Conservation (phyloP, 2,113 vertebrate genomes). For the Coturnix japonica region DNA sequence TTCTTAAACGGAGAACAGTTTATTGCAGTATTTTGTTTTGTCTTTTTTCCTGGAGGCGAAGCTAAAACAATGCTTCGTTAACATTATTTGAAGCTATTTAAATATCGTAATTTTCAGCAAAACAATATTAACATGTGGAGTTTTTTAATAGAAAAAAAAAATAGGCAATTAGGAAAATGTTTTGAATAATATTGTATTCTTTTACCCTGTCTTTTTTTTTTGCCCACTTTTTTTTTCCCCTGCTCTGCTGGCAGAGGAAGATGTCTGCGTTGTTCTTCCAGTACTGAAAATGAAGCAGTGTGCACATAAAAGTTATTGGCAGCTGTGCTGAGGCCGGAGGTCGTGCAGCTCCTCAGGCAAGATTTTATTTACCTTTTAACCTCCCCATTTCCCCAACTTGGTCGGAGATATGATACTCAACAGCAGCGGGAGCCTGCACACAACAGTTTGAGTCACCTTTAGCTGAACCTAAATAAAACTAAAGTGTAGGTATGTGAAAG, state of each 20-base stretch:
- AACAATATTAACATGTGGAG: neutral
- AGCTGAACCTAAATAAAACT: neutral
- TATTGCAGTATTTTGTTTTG: neutral
- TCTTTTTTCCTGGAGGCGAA: slow-evolving; percentile 18
- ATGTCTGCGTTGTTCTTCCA: neutral
- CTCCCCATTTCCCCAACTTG: neutral
- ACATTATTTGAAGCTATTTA: slow-evolving; percentile 54
- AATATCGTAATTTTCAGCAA: slow-evolving; percentile 35
- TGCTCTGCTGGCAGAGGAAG: neutral
- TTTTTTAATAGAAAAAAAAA: neutral
- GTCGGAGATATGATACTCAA: neutral
- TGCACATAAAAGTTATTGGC: neutral
- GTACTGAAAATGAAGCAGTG: neutral
- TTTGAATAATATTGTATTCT: neutral
- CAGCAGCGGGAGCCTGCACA: neutral
- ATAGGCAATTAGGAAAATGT: neutral
- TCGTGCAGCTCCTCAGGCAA: neutral
- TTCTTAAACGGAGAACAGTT: slow-evolving; percentile 26
- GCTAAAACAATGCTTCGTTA: slow-evolving; percentile 56
- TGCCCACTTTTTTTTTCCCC: neutral
- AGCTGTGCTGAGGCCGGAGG: neutral
- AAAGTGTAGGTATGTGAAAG: neutral
- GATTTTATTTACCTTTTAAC: slow-evolving; percentile 1
- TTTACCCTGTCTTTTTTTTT: neutral
- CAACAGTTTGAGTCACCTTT: neutral